These are phyloP conservation scores for Papilio gigon DNA, from an alignment of 2,888 invertebrate genomes.

Conservation along the genomic window DNA sequence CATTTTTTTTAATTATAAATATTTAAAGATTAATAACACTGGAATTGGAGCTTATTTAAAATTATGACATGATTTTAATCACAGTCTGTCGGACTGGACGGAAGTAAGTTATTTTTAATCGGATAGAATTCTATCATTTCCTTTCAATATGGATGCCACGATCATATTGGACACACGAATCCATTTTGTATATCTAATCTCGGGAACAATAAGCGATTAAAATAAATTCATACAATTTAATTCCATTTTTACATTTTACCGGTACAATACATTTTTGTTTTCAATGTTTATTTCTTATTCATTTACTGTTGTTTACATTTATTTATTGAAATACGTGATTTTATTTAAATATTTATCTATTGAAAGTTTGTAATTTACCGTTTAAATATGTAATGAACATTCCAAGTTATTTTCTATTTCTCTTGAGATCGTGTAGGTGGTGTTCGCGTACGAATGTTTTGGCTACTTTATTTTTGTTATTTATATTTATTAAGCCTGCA, in stretches of 20 bases:
- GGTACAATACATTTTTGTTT: neutral
- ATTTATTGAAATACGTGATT: constrained; percentile 2
- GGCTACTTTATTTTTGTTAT: neutral
- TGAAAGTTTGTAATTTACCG: constrained; percentile 64
- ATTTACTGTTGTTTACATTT: too few species aligned
- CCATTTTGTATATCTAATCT: neutral
- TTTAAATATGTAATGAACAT: constrained; percentile 62
- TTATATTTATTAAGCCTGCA: neutral
- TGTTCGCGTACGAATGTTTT: too few species aligned
- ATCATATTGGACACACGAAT: constrained; percentile 7
- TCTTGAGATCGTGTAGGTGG: too few species aligned
- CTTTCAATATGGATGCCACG: too few species aligned
- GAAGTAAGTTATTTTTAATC: too few species aligned
- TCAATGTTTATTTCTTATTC: neutral
- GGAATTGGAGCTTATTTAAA: too few species aligned
- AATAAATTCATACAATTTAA: neutral
- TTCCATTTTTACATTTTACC: neutral
- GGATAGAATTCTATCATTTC: too few species aligned
- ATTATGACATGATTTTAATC: too few species aligned
- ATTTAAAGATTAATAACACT: too few species aligned
- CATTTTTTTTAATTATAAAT: too few species aligned
- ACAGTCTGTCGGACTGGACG: too few species aligned
- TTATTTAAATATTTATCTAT: constrained; percentile 19
- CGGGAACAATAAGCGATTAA: constrained; percentile 9
- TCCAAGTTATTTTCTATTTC: constrained; percentile 67